Conservation (phyloP, 2,888 invertebrate genomes). For the Notodonta ziczac region DNA sequence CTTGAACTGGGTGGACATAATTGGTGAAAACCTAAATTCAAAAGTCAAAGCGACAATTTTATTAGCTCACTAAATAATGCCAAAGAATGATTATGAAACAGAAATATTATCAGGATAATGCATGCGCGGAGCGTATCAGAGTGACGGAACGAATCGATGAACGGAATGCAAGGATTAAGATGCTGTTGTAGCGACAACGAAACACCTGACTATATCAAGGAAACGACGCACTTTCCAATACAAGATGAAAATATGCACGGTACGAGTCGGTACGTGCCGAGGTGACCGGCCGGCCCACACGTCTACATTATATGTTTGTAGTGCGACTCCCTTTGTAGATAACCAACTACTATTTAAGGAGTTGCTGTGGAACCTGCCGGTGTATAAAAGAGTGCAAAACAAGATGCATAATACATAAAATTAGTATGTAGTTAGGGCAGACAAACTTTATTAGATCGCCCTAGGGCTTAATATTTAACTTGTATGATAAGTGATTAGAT, state of each 20-base stretch:
- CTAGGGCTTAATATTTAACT: constrained; percentile 48
- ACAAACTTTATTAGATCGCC: constrained; percentile 60
- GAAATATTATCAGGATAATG: constrained; percentile 57
- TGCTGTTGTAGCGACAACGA: constrained; percentile 49
- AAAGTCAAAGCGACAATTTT: constrained; percentile 54
- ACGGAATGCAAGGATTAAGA: constrained; percentile 61
- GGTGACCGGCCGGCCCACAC: constrained; percentile 50
- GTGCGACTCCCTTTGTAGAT: constrained; percentile 66
- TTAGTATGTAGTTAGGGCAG: constrained; percentile 64
- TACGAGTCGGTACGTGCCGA: constrained; percentile 26
- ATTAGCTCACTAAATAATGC: constrained; percentile 82
- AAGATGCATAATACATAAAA: constrained; percentile 73
- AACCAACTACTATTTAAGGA: constrained; percentile 65
- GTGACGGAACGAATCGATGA: constrained; percentile 59
- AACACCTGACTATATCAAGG: constrained; percentile 47
- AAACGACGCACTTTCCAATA: constrained; percentile 42
- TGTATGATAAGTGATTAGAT: constrained; percentile 50
- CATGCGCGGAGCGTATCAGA: constrained; percentile 61
- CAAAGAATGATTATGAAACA: constrained; percentile 77
- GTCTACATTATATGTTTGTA: constrained; percentile 59
- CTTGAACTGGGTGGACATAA: constrained; percentile 43
- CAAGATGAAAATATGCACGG: constrained; percentile 26
- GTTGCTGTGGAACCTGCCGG: constrained; percentile 57
- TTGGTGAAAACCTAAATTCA: constrained; percentile 34
- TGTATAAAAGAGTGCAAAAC: constrained; percentile 58